phyloP scores from a whole-genome alignment of 2,113 vertebrate genomes.

The Anas platyrhynchos region DNA sequence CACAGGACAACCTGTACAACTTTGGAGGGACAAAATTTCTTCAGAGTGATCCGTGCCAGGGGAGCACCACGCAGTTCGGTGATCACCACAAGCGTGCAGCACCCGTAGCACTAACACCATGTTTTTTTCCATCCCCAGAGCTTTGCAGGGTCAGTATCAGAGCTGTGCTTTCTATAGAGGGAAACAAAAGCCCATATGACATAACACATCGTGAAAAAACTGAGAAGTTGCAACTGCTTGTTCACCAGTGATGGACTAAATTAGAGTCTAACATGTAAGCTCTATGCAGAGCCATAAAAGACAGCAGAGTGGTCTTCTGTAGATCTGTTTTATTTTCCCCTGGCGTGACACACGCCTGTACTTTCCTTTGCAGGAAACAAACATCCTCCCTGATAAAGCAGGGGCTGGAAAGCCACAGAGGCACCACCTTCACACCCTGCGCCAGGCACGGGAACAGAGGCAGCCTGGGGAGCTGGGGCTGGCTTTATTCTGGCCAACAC shows the following conservation, averaged over 20 bases:
- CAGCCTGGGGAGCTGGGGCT: not conserved
- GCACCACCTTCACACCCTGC: not conserved
- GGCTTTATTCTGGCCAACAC: not conserved
- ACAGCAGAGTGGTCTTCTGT: not conserved
- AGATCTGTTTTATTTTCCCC: not conserved
- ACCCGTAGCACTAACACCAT: not conserved
- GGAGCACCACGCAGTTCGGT: not conserved
- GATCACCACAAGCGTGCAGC: not conserved
- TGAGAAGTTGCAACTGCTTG: not conserved
- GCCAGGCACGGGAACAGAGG: not conserved
- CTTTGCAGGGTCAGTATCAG: not conserved
- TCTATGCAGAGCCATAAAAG: not conserved
- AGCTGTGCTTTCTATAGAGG: not conserved
- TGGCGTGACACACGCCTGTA: not conserved
- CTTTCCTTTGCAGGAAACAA: conserved; percentile 31
- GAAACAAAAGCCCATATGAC: not conserved
- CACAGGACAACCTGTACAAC: not conserved
- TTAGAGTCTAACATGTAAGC: not conserved
- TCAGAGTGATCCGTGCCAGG: not conserved
- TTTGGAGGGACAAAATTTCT: not conserved
- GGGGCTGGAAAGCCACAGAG: not conserved
- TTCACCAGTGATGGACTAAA: not conserved
- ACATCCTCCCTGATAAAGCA: not conserved
- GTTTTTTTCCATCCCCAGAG: not conserved
- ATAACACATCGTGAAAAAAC: not conserved